phyloP scores from a whole-genome alignment of 2,888 invertebrate species.

The Boloria euphrosyne region DNA sequence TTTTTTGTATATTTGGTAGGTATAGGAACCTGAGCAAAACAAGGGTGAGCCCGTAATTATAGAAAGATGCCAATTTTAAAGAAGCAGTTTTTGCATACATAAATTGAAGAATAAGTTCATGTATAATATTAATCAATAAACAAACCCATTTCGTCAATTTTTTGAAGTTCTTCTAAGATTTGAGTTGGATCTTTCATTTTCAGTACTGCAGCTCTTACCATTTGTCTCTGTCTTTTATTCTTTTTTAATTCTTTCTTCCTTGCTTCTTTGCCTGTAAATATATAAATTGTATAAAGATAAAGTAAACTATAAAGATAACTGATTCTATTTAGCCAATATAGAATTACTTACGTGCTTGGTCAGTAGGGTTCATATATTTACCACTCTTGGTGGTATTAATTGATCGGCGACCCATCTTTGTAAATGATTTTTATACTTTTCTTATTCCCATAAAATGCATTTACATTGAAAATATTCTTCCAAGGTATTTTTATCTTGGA shows the following conservation, averaged over 20 bases:
- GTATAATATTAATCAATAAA: conserved; percentile 1
- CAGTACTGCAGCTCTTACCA: conserved; percentile 97
- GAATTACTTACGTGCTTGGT: conserved; percentile 95
- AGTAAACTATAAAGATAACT: neutral
- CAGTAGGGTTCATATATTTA: conserved; percentile 99
- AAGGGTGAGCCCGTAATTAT: too few species aligned
- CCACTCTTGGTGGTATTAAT: conserved; percentile 99
- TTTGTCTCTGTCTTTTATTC: conserved; percentile 97
- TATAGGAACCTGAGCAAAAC: too few species aligned
- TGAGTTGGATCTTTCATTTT: conserved; percentile 99
- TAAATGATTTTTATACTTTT: conserved; percentile 6
- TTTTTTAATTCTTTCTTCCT: conserved; percentile 98
- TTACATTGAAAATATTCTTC: neutral
- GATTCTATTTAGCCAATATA: neutral
- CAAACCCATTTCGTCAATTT: conserved; percentile 98
- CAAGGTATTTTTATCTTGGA: neutral
- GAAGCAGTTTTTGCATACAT: too few species aligned
- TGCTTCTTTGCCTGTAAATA: conserved; percentile 94
- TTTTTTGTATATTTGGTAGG: too few species aligned
- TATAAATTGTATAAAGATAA: neutral
- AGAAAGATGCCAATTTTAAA: too few species aligned
- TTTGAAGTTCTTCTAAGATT: conserved; percentile 96
- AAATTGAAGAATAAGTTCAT: neutral
- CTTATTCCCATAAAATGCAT: neutral
- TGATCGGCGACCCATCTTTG: conserved; percentile 95